Conservation (phyloP, 1,140 invertebrate species). For the Drosophila tani region DNA sequence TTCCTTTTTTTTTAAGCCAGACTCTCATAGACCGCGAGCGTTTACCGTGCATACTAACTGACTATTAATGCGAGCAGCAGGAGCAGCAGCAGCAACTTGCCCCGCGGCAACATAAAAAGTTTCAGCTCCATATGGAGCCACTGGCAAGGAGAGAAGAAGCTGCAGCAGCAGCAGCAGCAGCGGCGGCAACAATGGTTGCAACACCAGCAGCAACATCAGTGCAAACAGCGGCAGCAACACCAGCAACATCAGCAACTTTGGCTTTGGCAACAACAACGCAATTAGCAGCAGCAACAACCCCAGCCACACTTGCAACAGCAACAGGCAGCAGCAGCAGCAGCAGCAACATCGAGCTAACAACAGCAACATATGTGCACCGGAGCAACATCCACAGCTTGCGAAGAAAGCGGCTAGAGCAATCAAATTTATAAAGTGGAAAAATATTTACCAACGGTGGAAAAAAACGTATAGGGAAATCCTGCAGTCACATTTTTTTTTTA, state of each 20-base stretch:
- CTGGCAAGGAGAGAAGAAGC: slow-evolving; percentile 13
- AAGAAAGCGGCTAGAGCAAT: slow-evolving; percentile 34
- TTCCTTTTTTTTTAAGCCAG: slow-evolving; percentile 19
- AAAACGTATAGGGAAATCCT: slow-evolving; percentile 1
- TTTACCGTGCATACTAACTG: slow-evolving; percentile 74
- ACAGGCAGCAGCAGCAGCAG: slow-evolving; percentile 19
- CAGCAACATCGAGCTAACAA: slow-evolving; percentile 22
- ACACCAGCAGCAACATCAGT: slow-evolving; percentile 23
- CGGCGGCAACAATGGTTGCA: slow-evolving; percentile 15
- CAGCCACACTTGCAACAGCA: slow-evolving; percentile 38
- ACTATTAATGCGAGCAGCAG: slow-evolving; percentile 61
- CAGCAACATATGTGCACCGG: slow-evolving; percentile 23
- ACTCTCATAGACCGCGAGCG: slow-evolving; percentile 33
- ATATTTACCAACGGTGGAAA: slow-evolving; percentile 28
- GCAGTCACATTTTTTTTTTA: neutral
- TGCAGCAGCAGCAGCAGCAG: slow-evolving; percentile 5
- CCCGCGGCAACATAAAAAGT: slow-evolving; percentile 33
- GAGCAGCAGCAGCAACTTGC: slow-evolving; percentile 5
- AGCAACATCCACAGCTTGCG: slow-evolving; percentile 32
- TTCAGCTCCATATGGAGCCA: slow-evolving; percentile 45
- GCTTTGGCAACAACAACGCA: slow-evolving; percentile 37
- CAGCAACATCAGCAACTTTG: slow-evolving; percentile 23
- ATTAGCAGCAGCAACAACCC: slow-evolving; percentile 43
- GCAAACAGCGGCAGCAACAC: slow-evolving; percentile 18
- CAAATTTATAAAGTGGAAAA: slow-evolving; percentile 44